Evolutionary conservation across 2,113 vertebrate genomes (phyloP).

Genomic region (Myrmecobius fasciatus): DNA sequence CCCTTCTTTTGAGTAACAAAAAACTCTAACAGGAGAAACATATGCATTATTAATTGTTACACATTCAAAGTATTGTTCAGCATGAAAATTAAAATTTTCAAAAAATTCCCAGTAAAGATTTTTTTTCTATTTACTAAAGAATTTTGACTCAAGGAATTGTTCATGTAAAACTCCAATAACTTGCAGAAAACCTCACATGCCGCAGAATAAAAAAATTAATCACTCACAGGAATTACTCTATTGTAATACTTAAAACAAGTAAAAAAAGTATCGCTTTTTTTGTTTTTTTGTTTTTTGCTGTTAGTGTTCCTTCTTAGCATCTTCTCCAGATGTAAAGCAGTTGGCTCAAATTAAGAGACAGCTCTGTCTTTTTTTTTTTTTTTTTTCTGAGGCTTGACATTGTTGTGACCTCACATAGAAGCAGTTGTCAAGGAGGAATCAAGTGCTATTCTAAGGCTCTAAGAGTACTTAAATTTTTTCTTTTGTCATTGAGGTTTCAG

Average conservation of each 20-base stretch:
- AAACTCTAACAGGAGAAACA: background rate
- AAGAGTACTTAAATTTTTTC: slow-evolving; percentile 47
- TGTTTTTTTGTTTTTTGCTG: background rate
- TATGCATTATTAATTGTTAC: background rate
- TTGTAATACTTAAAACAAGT: slow-evolving; percentile 66
- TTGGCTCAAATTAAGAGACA: slow-evolving; percentile 1
- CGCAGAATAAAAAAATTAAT: slow-evolving; percentile 50
- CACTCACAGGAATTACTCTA: slow-evolving; percentile 70
- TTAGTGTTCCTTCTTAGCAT: slow-evolving; percentile 63
- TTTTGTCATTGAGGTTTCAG: slow-evolving; percentile 29
- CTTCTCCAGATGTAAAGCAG: slow-evolving; percentile 46
- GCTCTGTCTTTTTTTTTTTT: background rate
- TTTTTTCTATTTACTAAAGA: slow-evolving; percentile 50
- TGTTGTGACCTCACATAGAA: slow-evolving; percentile 31
- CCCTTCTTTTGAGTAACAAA: background rate
- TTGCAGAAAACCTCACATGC: slow-evolving; percentile 45
- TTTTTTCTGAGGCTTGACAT: slow-evolving; percentile 42
- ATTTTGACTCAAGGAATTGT: slow-evolving; percentile 42
- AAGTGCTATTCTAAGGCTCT: slow-evolving; percentile 57
- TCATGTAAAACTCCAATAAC: slow-evolving; percentile 55
- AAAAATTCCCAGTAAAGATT: slow-evolving; percentile 50
- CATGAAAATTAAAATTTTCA: slow-evolving; percentile 49
- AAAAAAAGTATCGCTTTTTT: slow-evolving; percentile 53
- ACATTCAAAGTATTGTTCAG: slow-evolving; percentile 38
- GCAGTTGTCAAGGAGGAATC: slow-evolving; percentile 11